These are phyloP conservation scores for Staurois parvus DNA, from an alignment of 2,797 vertebrate species.

Conservation along the genomic window DNA sequence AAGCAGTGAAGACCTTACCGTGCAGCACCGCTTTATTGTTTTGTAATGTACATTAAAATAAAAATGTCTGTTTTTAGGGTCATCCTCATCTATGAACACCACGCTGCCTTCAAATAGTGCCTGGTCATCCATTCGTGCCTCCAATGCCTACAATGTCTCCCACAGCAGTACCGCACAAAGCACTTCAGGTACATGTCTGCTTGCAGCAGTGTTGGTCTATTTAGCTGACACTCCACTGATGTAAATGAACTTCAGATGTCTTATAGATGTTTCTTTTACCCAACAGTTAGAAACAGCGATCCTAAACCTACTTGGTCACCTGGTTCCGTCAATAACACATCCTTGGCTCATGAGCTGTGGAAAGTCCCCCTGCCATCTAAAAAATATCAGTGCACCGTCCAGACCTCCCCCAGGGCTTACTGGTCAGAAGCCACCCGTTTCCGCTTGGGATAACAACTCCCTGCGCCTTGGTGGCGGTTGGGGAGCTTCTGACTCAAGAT, in stretches of 20 bases:
- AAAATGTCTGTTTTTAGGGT: conserved; percentile 77
- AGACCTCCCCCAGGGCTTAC: conserved; percentile 96
- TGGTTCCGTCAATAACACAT: conserved; percentile 93
- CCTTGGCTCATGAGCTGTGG: conserved; percentile 99
- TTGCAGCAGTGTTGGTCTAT: too few relatives aligned
- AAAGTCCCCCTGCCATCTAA: conserved; percentile 97
- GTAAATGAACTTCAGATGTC: neutral
- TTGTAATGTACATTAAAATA: neutral
- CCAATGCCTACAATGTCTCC: conserved; percentile 95
- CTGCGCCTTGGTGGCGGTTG: conserved; percentile 89
- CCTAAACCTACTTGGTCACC: conserved; percentile 95
- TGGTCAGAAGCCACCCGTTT: conserved; percentile 90
- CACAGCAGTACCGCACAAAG: conserved; percentile 99
- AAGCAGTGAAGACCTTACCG: too few relatives aligned
- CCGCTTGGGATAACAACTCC: conserved; percentile 88
- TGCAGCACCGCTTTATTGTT: neutral
- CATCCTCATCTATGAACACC: conserved; percentile 99
- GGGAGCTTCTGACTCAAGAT: conserved; percentile 92
- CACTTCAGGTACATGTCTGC: conserved; percentile 89
- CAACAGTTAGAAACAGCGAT: conserved; percentile 95
- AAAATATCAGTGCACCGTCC: conserved; percentile 92
- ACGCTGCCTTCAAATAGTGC: conserved; percentile 99
- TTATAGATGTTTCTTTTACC: neutral
- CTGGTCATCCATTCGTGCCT: conserved; percentile 99
- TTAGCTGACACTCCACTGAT: neutral